Base-by-base conservation (phyloP, 2,113 vertebrate genomes). In the Chaetops frenatus region DNA sequence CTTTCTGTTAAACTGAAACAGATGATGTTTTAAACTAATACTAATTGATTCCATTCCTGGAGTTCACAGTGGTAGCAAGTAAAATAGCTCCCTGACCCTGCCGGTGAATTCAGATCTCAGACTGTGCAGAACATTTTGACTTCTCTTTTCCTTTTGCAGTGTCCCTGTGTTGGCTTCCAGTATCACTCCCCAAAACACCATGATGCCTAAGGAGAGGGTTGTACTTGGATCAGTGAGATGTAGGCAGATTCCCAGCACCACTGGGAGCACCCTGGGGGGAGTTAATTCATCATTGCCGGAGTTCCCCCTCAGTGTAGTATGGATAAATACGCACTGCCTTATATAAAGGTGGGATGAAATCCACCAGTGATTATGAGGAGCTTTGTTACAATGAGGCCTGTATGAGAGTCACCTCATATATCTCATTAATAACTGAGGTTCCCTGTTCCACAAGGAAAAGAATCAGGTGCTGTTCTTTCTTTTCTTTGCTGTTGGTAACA, bases 1-100 rank as follows among this genome's bases (percentile, higher is more conserved):
- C 97, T 96, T 97, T 95, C 96, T 97, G 92, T 97, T 98, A 98
- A 98, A 97, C 91, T 88, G 96, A 98, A 98, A 97, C 97, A 98
- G 98, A 98, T 97, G 97, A 98, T 96, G 96, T 97, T 98, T 96
- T 97, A 98, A 97, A 97, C 97, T 98, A 98, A 98, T 97, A 97
- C 96, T 98, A 98, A 98, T 98, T 98, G 98, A 97, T 98, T 98
- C 98, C 98, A 98, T 98, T 93, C 97, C 94, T 92, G 87, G 93
- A 97, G 94, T 98, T 97, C 97, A 96, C 90, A 97, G 97, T 87
- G 36, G 95, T 96, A 96, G 94, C 96, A 97, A 96, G 94, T 95
- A 95, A 96, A 94, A 96, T 81, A 96, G 87, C 97, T 97, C 96
- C 91, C 91, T 97, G 97, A 97, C 94, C 96, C 87, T 94, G 96